Evolutionary conservation across 2,888 invertebrate genomes (phyloP).

Genomic region (Drosophila mayaguana): DNA sequence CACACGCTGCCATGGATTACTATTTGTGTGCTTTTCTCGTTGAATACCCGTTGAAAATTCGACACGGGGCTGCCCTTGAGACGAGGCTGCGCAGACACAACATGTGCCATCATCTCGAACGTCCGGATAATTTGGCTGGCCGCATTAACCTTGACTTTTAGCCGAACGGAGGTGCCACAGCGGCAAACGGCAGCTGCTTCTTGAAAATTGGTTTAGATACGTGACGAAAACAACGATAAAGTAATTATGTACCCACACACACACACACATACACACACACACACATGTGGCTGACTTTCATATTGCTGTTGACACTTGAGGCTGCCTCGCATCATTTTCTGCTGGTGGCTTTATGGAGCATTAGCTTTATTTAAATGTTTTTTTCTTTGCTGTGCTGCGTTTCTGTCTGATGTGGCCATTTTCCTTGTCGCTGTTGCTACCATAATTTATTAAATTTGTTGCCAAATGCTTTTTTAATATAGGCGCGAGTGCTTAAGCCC

Average conservation of each 20-base stretch:
- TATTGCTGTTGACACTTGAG: conserved; percentile 47
- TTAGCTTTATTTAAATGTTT: conserved; percentile 33
- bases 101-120: conserved; percentile 42
- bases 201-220: conserved; percentile 63
- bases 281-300: conserved; percentile 12
- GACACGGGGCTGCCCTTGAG: conserved; percentile 45
- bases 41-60: conserved; percentile 27
- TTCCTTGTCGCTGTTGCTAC: not conserved
- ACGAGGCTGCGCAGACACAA: conserved; percentile 19
- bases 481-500: not conserved
- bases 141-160: conserved; percentile 74
- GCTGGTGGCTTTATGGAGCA: conserved; percentile 38
- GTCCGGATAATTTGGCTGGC: conserved; percentile 47
- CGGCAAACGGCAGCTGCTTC: conserved; percentile 19
- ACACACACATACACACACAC: not conserved
- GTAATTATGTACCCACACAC: conserved; percentile 57
- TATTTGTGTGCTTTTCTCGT: conserved; percentile 22
- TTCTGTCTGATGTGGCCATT: conserved; percentile 20
- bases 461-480: conserved; percentile 57
- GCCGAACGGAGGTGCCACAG: conserved; percentile 34
- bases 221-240: conserved; percentile 71
- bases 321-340: conserved; percentile 23
- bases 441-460: conserved; percentile 51
- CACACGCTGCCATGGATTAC: conserved; percentile 49
- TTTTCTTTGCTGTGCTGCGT: conserved; percentile 25